Conservation (phyloP, 2,888 invertebrate genomes). For the Caenorhabditis virilis region DNA sequence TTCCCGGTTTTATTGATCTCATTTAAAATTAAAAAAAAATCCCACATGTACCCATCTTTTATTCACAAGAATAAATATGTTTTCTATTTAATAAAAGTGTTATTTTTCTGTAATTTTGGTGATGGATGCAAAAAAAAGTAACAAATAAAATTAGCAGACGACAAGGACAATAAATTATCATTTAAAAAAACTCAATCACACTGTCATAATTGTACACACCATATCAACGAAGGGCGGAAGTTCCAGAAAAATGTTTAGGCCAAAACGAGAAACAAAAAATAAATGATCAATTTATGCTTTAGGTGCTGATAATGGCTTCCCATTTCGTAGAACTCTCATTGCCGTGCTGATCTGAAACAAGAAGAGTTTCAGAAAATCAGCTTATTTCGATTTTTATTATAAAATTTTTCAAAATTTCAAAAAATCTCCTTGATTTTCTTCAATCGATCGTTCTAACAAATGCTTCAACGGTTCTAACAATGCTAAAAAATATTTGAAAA, state of each 20-base stretch:
- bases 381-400: too few species aligned
- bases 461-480: too few species aligned
- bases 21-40: neutral
- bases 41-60: neutral
- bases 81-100: too few species aligned
- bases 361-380: too few species aligned
- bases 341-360: conserved; percentile 11
- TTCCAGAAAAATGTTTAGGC: neutral
- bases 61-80: neutral
- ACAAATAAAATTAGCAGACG: conserved; percentile 3
- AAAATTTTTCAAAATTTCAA: too few species aligned
- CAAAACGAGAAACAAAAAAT: neutral
- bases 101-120: too few species aligned
- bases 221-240: neutral
- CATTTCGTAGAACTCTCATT: conserved; percentile 27
- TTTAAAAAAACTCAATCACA: neutral
- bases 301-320: conserved; percentile 26
- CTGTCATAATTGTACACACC: neutral
- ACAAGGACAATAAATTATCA: neutral
- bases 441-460: too few species aligned
- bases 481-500: too few species aligned
- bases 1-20: conserved; percentile 20
- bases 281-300: conserved; percentile 1
- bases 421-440: too few species aligned
- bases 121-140: conserved; percentile 6